phyloP scores from a whole-genome alignment of 1,140 invertebrate genomes.

The Drosophila murphyi region DNA sequence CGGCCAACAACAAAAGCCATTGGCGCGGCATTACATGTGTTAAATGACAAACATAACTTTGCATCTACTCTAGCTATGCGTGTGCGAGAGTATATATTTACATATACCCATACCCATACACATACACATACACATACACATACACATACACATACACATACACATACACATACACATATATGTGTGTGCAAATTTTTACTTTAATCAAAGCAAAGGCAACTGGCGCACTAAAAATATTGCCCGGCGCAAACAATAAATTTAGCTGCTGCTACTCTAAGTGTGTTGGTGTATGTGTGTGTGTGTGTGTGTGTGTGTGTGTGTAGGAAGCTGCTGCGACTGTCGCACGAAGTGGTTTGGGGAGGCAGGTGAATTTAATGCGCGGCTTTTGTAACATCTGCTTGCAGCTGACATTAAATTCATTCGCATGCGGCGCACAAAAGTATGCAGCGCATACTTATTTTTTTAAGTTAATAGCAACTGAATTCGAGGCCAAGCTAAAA shows the following conservation, averaged over 20 bases:
- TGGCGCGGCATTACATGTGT: constrained; percentile 65
- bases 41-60: constrained; percentile 68
- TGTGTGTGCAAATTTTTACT: constrained; percentile 41
- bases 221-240: constrained; percentile 62
- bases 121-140: too few relatives aligned
- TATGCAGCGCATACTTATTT: constrained; percentile 78
- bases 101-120: too few relatives aligned
- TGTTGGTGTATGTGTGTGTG: constrained; percentile 14
- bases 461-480: constrained; percentile 75
- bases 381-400: constrained; percentile 37
- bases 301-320: constrained; percentile 6
- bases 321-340: background rate
- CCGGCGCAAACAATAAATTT: constrained; percentile 70
- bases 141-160: too few relatives aligned
- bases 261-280: constrained; percentile 14
- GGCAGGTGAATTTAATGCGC: constrained; percentile 66
- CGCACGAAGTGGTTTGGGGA: too few relatives aligned
- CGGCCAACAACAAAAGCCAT: constrained; percentile 52
- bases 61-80: constrained; percentile 42
- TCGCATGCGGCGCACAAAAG: constrained; percentile 61
- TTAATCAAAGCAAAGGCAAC: constrained; percentile 78
- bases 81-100: constrained; percentile 26
- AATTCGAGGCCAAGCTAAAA: constrained; percentile 30
- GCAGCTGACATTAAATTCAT: constrained; percentile 57
- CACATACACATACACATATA: background rate